Base-by-base conservation (phyloP, 1,140 invertebrate genomes). In the Argopecten irradians region DNA sequence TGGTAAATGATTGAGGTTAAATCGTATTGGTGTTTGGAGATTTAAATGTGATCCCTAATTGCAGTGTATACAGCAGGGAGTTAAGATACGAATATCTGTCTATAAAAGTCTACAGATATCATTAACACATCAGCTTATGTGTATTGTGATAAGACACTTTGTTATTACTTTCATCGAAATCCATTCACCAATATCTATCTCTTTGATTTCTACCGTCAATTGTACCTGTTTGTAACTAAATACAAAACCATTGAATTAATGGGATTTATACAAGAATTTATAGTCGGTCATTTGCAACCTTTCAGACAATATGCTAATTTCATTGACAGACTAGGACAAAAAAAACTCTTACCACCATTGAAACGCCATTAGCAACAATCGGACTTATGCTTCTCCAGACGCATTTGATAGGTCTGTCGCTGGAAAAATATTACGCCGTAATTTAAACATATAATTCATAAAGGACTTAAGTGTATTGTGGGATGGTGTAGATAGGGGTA, bases 371-470 rank as follows among this genome's bases (percentile, higher is more conserved):
- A 71, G 55, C 55, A 71, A 71, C 55, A 71, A 71, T 71, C n/a
- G 55, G 22, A 71, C 55, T n/a, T 16, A 28, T 71, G 55, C 55
- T 71, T 71, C 55, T 71, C 55, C 55, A 71, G 55, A 71, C 55
- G 55, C 5, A 28, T 71, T 71, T 71, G 55, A 71, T 71, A 71
- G 16, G 55, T 71, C 55, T 71, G 11, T n/a, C 55, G 11, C n/a
- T 71, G 55, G 55, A n/a, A 71, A 71, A 71, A 71, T 71, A 71
- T 71, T 71, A 71, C 55, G 55, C 55, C 7, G 55, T 71, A 71
- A 71, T 71, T 71, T 71, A 71, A 71, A 71, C 55, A 71, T 71
- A 71, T 71, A 28, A 71, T 71, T 71, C 55, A 71, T 71, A 71
- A 16, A n/a, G 55, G 55, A 71, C 55, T 28, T 28, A 16, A 71